Base-by-base conservation (phyloP, 2,113 vertebrate genomes). In the Perccottus glenii region DNA sequence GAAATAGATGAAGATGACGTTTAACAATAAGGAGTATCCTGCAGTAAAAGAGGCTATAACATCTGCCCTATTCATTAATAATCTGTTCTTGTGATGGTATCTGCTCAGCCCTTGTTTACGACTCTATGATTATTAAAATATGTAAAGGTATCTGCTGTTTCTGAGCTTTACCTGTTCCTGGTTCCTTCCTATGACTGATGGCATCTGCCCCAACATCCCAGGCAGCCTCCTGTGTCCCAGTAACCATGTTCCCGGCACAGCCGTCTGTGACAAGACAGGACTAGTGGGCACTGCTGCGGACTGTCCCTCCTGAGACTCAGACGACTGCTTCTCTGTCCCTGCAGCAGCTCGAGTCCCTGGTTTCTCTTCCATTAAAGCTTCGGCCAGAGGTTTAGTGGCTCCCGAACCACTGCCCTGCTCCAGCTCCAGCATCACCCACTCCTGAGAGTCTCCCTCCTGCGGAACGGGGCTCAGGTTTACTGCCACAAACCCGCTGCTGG, bases 401-500 rank as follows among this genome's bases (percentile, higher is more conserved):
- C 75, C 91, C 75, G 88, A 89, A 59, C 90, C 91, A 75, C 85
- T 94, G 86, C 86, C 96, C 88, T 91, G 93, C 69, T 99, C 97
- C 33, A 97, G 92, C 85, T 99, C 96, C 80, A 99, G 94, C 88
- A 99, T 93, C 77, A 99, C 96, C 97, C 97, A 99, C 77, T 99
- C 98, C 86, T 96, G 97, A 58, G 96, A 98, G 90, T 97, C 95
- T 53, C 94, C 89, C 46, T 98, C 96, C 66, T 96, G 96, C 71
- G 93, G 95, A 60, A 93, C 94, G 44, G 96, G 96, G 77, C 93
- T 98, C 82, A 98, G 87, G 82, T 96, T 96, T 46, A 98, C 93
- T 2, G 96, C 96, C 78, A 98, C 93, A 73, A 96, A 98, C 71
- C 96, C 96, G 36, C 95, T 95, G 92, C 96, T 98, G 33, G 93